Evolutionary conservation across 2,888 invertebrate species (phyloP).

Genomic region (Crepidodera aurea): DNA sequence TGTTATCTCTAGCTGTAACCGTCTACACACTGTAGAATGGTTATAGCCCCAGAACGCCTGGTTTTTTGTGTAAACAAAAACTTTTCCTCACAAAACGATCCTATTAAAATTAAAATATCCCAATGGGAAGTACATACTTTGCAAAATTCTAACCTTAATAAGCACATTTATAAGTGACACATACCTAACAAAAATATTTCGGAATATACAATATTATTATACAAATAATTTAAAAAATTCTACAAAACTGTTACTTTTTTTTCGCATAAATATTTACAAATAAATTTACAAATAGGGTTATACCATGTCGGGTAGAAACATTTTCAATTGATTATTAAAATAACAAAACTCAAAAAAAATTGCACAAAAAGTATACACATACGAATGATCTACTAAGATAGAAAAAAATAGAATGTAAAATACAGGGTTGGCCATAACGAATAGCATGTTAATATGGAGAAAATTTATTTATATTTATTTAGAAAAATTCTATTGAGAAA

Average conservation of each 20-base stretch:
- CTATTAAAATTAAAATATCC: no score
- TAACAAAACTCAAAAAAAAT: background rate
- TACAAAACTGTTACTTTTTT: conserved; percentile 27
- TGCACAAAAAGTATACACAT: conserved; percentile 26
- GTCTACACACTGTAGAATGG: no score
- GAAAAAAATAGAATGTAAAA: no score
- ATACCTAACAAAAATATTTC: conserved; percentile 25
- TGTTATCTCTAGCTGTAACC: no score
- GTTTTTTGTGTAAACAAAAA: no score
- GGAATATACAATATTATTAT: conserved; percentile 38
- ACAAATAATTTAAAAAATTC: conserved; percentile 42
- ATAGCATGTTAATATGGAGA: no score
- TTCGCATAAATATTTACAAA: conserved; percentile 25
- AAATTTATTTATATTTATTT: no score
- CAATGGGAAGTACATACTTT: background rate
- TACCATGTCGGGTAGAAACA: conserved; percentile 17
- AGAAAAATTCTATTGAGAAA: no score
- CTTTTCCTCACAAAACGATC: no score
- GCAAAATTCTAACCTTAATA: conserved; percentile 14
- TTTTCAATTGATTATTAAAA: conserved; percentile 7
- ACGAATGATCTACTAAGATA: background rate
- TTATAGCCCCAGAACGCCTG: no score
- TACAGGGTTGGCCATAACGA: no score
- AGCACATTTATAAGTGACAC: conserved; percentile 24
- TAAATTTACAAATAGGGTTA: conserved; percentile 35